Conservation (phyloP, 2,113 vertebrate species). For the Pagrus major region DNA sequence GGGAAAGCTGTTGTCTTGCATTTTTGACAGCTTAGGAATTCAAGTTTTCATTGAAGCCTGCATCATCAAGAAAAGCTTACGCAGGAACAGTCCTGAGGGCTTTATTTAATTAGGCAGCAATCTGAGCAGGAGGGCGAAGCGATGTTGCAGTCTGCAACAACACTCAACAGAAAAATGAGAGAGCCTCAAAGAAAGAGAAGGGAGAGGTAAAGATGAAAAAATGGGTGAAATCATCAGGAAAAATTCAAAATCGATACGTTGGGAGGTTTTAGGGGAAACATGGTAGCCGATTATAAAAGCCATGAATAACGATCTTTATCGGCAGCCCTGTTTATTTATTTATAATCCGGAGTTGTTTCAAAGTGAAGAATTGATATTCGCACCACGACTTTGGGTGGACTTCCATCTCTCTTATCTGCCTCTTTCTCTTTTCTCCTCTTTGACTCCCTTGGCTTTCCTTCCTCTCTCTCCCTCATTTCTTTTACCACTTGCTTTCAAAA, state of each 20-base stretch:
- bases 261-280: slow-evolving; percentile 50
- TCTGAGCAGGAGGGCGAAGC: slow-evolving; percentile 10
- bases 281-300: slow-evolving; percentile 48
- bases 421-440: slow-evolving; percentile 34
- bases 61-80: slow-evolving; percentile 24
- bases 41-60: not conserved
- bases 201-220: not conserved
- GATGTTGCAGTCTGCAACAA: slow-evolving; percentile 19
- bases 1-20: slow-evolving; percentile 3
- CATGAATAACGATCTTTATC: slow-evolving; percentile 67
- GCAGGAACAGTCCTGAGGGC: slow-evolving; percentile 30
- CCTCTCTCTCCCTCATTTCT: slow-evolving; percentile 41
- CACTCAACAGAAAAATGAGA: slow-evolving; percentile 14
- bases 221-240: slow-evolving; percentile 34
- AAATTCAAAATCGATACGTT: slow-evolving; percentile 50
- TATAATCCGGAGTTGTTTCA: slow-evolving; percentile 74
- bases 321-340: slow-evolving; percentile 75
- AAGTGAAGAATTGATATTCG: slow-evolving; percentile 79
- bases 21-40: slow-evolving; percentile 13
- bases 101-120: slow-evolving; percentile 55
- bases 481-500: slow-evolving; percentile 78
- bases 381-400: slow-evolving; percentile 48
- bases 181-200: slow-evolving; percentile 16
- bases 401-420: slow-evolving; percentile 73
- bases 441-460: slow-evolving; percentile 26